Evolutionary conservation across 2,113 vertebrate genomes (phyloP).

Genomic region (Corvus cornix): DNA sequence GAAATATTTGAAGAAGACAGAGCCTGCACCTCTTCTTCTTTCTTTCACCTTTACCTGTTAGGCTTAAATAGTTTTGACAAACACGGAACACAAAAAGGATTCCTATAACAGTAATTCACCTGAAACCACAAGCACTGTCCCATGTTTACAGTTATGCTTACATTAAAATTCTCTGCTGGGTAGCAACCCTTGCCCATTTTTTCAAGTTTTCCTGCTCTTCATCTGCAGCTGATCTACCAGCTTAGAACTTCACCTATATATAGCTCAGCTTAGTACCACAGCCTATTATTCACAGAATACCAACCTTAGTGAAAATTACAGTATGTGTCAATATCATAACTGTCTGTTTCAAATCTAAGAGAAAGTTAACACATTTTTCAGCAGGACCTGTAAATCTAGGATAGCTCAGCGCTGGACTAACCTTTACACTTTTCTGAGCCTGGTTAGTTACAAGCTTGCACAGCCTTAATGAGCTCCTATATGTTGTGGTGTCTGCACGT

Average conservation of each 20-base stretch:
- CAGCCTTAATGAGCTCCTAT: not conserved
- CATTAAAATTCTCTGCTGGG: not conserved
- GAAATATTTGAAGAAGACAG: not conserved
- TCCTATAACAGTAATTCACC: not conserved
- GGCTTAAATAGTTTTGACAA: not conserved
- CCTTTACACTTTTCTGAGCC: not conserved
- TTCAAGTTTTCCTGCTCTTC: not conserved
- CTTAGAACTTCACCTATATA: not conserved
- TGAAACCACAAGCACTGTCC: not conserved
- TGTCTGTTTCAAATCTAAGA: not conserved
- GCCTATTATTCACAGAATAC: not conserved
- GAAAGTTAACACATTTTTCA: not conserved
- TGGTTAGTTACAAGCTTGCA: not conserved
- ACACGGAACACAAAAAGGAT: not conserved
- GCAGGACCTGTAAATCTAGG: not conserved
- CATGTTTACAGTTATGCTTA: not conserved
- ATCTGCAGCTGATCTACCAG: not conserved
- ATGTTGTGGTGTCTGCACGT: not conserved
- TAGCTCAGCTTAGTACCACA: not conserved
- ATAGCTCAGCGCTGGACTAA: not conserved
- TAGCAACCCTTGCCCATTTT: not conserved
- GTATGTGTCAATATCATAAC: not conserved
- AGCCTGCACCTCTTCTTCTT: fast-evolving
- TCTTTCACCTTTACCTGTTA: not conserved
- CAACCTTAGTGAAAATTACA: not conserved